phyloP scores from a whole-genome alignment of 1,140 invertebrate genomes.

The Brachionus asplanchnoidis region DNA sequence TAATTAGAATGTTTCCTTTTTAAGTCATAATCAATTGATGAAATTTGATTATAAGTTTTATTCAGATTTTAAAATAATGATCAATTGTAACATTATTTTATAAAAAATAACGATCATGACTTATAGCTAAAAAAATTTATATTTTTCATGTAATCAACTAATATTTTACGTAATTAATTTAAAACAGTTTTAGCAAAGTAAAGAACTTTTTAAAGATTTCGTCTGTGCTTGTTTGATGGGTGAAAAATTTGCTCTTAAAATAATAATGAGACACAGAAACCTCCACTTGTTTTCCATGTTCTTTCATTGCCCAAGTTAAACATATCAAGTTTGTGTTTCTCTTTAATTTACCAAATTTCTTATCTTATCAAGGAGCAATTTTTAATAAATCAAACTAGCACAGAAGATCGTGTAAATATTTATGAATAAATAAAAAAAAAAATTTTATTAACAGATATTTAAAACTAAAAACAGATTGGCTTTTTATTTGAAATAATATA shows the following conservation, averaged over 20 bases:
- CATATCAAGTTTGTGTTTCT: not conserved
- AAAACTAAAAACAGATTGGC: not conserved
- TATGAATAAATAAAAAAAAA: not conserved
- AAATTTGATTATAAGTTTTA: not conserved
- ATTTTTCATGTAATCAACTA: not conserved
- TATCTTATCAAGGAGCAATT: not conserved
- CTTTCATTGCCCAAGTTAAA: not conserved
- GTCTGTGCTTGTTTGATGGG: not conserved
- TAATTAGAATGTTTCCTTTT: not conserved
- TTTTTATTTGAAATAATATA: not conserved
- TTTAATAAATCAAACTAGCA: not conserved
- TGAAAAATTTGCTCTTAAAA: not conserved
- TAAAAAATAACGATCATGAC: not conserved
- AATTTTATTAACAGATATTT: not conserved
- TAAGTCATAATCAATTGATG: not conserved
- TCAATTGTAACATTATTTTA: not conserved
- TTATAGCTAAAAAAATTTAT: not conserved
- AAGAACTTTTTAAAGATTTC: not conserved
- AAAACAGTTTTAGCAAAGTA: not conserved
- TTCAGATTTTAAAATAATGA: not conserved
- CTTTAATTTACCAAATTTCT: not conserved
- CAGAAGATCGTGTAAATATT: not conserved
- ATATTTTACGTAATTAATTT: not conserved
- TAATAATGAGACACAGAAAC: not conserved
- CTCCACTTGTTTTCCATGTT: not conserved